These are phyloP conservation scores for Drosophila setosimentum DNA, from an alignment of 2,888 invertebrate species.

Conservation along the genomic window DNA sequence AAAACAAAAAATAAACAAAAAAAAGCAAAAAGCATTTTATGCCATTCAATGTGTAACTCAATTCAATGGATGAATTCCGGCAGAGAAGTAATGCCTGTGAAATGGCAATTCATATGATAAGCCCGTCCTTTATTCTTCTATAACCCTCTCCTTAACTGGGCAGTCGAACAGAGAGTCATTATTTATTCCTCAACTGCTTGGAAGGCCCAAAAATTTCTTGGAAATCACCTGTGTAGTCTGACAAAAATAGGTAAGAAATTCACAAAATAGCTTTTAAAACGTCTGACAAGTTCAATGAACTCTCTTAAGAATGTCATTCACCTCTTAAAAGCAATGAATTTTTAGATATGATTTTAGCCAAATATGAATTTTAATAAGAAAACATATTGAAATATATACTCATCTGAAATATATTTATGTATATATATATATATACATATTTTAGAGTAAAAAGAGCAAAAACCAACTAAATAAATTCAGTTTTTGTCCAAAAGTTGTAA, in stretches of 20 bases:
- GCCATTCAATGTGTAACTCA: not conserved
- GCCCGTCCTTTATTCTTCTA: not conserved
- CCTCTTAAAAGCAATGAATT: not conserved
- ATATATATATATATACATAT: not conserved
- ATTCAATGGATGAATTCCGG: not conserved
- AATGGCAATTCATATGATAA: not conserved
- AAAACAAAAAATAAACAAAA: too few relatives aligned
- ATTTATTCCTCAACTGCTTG: not conserved
- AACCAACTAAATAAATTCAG: not conserved
- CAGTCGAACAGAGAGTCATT: not conserved
- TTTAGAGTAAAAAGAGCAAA: not conserved
- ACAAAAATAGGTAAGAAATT: not conserved
- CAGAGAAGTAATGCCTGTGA: not conserved
- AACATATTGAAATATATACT: not conserved
- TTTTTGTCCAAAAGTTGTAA: not conserved
- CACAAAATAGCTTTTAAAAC: not conserved
- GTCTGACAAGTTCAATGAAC: not conserved
- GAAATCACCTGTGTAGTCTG: not conserved
- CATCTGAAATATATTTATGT: not conserved
- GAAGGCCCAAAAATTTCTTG: not conserved
- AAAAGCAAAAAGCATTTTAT: too few relatives aligned
- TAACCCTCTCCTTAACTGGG: not conserved
- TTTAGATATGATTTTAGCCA: not conserved
- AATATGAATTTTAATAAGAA: not conserved
- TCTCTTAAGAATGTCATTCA: not conserved